Base-by-base conservation (phyloP, 2,888 invertebrate genomes). In the Cyclophora punctaria region DNA sequence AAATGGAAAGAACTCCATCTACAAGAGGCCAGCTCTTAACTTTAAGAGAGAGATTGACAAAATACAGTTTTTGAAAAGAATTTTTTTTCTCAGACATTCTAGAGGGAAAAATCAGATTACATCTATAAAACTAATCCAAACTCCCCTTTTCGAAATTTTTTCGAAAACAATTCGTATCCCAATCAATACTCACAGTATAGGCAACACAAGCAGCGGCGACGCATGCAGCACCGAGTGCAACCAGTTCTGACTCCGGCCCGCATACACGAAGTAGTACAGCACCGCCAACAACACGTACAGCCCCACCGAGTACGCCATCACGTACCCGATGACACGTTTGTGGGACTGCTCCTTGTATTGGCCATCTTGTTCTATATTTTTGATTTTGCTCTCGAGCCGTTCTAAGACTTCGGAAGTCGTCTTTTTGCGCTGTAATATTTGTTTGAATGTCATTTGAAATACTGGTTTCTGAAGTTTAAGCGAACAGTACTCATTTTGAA, bases 211-310 rank as follows among this genome's bases (percentile, higher is more conserved):
- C 49, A 97, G 83, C 20, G 96, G 96, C 51, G 93, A 91, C 7
- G 94, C 92, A 75, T 95, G 95, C 57, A 95, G 83, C 50, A 96
- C 70, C 53, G 93, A 91, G 62, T 95, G 93, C 56, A 91, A 85
- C 86, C 94, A 91, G 48, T 80, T 69, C 63, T 93, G 92, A 50
- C 92, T 92, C 52, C 94, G 93, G 55, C 95, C 94, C 60, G 93
- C 95, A 64, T 93, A 93, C 82, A 95, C 94, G 72, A 94, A 96
- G 74, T 94, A 93, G 75, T 95, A 94, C 35, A 94, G 71, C 37
- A 94, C 76, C 4, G 94, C 94, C 56, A 93, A 92, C 44, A 95
- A 71, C 45, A 95, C 90, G 66, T 94, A 93, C 3, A 94, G 53
- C 7, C 92, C 92, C 42, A 94, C 91, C 3, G 93, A 93, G 60